A percentile compares a stretch with the other conserved stretches of the same genome.
These are phyloP conservation scores for Archaeoteleia sp. DNA, from an alignment of 2,888 invertebrate genomes.

Conservation along the genomic window DNA sequence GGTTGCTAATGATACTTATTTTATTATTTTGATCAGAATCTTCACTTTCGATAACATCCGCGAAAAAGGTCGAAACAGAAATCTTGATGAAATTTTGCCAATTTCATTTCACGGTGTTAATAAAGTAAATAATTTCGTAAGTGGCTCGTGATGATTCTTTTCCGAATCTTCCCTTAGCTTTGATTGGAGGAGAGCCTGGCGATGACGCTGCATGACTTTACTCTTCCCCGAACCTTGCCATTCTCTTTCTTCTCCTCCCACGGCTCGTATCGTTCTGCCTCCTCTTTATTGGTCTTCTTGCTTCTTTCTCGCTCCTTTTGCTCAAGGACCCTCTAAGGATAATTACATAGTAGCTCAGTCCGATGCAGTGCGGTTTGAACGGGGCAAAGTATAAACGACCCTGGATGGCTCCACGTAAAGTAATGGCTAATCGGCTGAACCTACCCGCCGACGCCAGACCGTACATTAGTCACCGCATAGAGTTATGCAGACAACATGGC, in stretches of 20 bases:
- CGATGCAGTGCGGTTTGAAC: constrained; percentile 53
- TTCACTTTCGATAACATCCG: background rate
- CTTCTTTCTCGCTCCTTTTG: constrained; percentile 38
- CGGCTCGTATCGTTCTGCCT: no score
- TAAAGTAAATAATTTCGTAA: constrained; percentile 40
- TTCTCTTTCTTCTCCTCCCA: constrained; percentile 51
- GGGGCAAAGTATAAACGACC: constrained; percentile 60
- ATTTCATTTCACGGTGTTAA: constrained; percentile 32
- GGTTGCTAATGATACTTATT: constrained; percentile 12
- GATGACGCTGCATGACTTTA: constrained; percentile 64
- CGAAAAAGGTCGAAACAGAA: background rate
- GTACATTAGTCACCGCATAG: constrained; percentile 61
- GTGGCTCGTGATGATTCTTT: constrained; percentile 24
- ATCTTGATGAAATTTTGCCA: constrained; percentile 6
- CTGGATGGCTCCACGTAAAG: constrained; percentile 61
- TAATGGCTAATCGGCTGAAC: constrained; percentile 66
- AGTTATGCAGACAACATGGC: constrained; percentile 50
- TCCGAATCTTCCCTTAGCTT: constrained; percentile 37
- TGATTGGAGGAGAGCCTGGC: constrained; percentile 20
- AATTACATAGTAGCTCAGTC: constrained; percentile 69
- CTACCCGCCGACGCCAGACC: constrained; percentile 58
- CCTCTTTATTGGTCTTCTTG: constrained; percentile 20
- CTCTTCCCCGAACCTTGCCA: constrained; percentile 30
- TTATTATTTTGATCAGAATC: constrained; percentile 11
- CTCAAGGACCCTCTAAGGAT: constrained; percentile 66